phyloP scores from a whole-genome alignment of 2,113 vertebrate species.

The Syrmaticus mikado region DNA sequence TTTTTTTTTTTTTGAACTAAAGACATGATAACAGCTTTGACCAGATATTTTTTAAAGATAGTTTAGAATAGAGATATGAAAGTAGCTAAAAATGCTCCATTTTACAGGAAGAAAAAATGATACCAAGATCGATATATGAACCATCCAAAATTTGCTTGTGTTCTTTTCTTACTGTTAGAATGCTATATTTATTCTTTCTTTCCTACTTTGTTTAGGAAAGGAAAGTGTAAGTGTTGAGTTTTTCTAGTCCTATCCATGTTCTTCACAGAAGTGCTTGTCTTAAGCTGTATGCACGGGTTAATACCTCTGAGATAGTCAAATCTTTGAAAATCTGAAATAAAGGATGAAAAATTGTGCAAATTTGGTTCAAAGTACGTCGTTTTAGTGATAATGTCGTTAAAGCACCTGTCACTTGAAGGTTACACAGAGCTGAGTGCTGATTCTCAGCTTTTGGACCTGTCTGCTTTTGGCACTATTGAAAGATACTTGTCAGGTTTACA shows the following conservation, averaged over 20 bases:
- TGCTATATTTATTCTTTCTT: not conserved
- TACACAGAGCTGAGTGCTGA: not conserved
- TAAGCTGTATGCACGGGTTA: not conserved
- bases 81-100: not conserved
- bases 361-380: not conserved
- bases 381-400: not conserved
- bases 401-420: not conserved
- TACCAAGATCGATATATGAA: not conserved
- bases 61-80: not conserved
- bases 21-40: not conserved
- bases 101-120: not conserved
- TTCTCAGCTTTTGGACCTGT: not conserved
- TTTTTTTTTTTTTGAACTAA: not conserved
- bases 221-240: not conserved
- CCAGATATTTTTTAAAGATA: not conserved
- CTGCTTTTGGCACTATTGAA: not conserved
- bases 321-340: not conserved
- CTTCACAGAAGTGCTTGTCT: not conserved
- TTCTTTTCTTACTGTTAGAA: not conserved
- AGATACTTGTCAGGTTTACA: not conserved
- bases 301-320: not conserved
- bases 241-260: not conserved
- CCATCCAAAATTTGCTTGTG: not conserved
- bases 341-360: not conserved
- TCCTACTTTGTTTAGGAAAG: not conserved